Conservation (phyloP, 2,797 vertebrate species). For the Falco rusticolus region DNA sequence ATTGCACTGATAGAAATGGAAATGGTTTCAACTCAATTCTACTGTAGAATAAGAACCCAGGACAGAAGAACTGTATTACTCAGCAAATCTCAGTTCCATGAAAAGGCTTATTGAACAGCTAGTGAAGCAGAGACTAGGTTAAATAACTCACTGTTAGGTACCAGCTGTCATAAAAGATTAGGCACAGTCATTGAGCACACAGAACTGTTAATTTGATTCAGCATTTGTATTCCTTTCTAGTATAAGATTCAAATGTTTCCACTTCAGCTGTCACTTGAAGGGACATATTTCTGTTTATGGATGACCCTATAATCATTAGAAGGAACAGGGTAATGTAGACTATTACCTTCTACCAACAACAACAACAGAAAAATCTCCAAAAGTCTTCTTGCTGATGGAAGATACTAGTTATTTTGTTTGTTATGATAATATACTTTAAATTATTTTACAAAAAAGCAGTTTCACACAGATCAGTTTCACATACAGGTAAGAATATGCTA, state of each 20-base stretch:
- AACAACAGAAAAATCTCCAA: background rate
- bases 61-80: conserved; percentile 62
- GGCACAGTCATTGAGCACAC: conserved; percentile 63
- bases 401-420: background rate
- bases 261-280: conserved; percentile 23
- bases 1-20: conserved; percentile 43
- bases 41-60: conserved; percentile 31
- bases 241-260: conserved; percentile 58
- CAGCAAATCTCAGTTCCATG: conserved; percentile 64
- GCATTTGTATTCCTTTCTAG: conserved; percentile 57
- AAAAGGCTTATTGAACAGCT: conserved; percentile 73
- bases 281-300: conserved; percentile 31
- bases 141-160: conserved; percentile 77
- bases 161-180: conserved; percentile 79
- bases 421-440: background rate
- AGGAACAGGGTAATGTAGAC: background rate
- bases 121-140: conserved; percentile 68
- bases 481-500: background rate
- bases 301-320: conserved; percentile 24
- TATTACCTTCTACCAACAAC: background rate
- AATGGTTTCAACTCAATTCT: conserved; percentile 63
- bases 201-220: conserved; percentile 70
- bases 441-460: background rate
- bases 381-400: background rate
- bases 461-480: background rate